phyloP scores from a whole-genome alignment of 2,888 invertebrate genomes.

The Melanargia galathea region DNA sequence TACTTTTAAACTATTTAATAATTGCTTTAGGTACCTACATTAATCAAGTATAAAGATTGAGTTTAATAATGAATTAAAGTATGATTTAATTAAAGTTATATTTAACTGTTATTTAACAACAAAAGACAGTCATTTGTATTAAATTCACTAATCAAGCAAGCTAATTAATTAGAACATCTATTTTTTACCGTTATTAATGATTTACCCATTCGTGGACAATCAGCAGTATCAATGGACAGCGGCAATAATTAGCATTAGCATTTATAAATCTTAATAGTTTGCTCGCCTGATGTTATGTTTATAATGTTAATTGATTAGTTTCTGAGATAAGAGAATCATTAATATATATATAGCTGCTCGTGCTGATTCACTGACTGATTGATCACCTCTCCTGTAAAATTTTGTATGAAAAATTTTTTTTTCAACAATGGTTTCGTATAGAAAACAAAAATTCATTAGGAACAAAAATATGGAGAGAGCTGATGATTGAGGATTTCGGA shows the following conservation, averaged over 20 bases:
- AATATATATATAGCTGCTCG: not conserved
- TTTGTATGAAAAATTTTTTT: no score
- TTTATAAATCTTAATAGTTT: slow-evolving; percentile 24
- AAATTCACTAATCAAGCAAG: not conserved
- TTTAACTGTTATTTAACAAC: not conserved
- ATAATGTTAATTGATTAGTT: slow-evolving; percentile 34
- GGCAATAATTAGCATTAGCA: slow-evolving; percentile 1
- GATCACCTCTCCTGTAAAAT: no score
- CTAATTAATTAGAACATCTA: not conserved
- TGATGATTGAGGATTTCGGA: no score
- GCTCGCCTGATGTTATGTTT: slow-evolving; percentile 29
- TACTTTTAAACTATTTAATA: no score
- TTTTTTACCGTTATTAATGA: slow-evolving; percentile 2
- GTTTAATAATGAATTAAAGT: not conserved
- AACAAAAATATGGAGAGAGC: no score
- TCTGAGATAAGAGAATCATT: slow-evolving; percentile 28
- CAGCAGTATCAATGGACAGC: slow-evolving; percentile 12
- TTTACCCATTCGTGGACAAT: not conserved
- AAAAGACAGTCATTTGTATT: not conserved
- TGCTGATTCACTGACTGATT: no score
- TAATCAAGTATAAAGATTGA: not conserved
- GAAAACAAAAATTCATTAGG: no score
- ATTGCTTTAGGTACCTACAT: no score
- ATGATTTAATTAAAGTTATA: not conserved
- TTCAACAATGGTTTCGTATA: no score